A percentile compares a stretch with the other conserved stretches of the same genome.
These are phyloP conservation scores for Oplegnathus fasciatus DNA, from an alignment of 2,113 vertebrate genomes.

Conservation along the genomic window DNA sequence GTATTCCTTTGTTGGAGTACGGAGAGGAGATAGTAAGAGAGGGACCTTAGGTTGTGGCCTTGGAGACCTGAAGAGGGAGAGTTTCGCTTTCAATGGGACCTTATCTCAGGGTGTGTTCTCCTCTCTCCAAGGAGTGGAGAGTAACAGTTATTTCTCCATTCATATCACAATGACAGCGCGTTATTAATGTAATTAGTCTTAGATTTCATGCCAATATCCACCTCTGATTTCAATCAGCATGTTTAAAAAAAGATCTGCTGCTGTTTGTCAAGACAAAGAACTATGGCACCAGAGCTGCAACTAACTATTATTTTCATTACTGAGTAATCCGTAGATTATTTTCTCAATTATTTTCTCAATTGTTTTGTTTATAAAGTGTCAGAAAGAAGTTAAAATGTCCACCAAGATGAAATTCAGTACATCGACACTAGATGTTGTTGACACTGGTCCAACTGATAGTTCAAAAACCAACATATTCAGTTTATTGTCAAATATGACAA, in stretches of 20 bases:
- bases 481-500: neutral
- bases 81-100: constrained; percentile 34
- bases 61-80: constrained; percentile 19
- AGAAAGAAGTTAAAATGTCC: too few relatives aligned
- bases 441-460: too few relatives aligned
- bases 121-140: constrained; percentile 20
- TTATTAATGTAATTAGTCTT: too few relatives aligned
- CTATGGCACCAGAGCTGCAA: neutral
- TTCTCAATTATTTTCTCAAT: neutral
- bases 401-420: too few relatives aligned
- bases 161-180: neutral
- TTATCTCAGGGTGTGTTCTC: constrained; percentile 45
- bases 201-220: neutral
- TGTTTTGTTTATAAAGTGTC: neutral
- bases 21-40: constrained; percentile 22
- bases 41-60: constrained; percentile 6
- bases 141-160: constrained; percentile 9
- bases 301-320: too few relatives aligned
- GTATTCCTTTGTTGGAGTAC: constrained; percentile 54
- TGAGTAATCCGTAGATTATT: neutral
- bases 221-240: neutral
- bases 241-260: neutral
- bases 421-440: too few relatives aligned
- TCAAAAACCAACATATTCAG: neutral
- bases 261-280: neutral